Evolutionary conservation across 2,113 vertebrate species (phyloP).

Genomic region (Ursus arctos): DNA sequence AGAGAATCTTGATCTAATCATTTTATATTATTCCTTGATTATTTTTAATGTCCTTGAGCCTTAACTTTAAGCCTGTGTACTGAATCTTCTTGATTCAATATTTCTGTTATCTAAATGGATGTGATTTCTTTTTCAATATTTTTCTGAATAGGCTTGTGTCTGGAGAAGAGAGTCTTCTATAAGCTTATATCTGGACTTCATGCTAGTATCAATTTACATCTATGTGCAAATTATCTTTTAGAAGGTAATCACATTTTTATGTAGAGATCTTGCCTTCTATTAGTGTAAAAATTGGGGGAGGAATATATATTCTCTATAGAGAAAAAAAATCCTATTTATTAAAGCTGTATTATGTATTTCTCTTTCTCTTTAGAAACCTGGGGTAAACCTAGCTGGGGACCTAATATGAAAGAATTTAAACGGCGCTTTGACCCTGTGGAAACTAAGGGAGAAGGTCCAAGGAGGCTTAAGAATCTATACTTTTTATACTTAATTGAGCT

Average conservation of each 20-base stretch:
- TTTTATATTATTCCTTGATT: slow-evolving; percentile 32
- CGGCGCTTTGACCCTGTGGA: slow-evolving; percentile 93
- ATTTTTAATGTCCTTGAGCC: slow-evolving; percentile 39
- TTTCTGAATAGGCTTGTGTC: slow-evolving; percentile 92
- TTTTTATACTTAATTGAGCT: slow-evolving; percentile 98
- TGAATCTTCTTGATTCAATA: not conserved
- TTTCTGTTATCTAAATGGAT: not conserved
- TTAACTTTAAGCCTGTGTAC: slow-evolving; percentile 21
- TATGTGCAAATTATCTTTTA: slow-evolving; percentile 95
- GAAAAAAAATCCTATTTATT: not conserved
- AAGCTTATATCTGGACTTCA: slow-evolving; percentile 98
- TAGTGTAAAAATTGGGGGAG: not conserved
- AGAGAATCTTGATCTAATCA: not conserved
- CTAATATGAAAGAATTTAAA: slow-evolving; percentile 94
- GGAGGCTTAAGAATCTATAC: slow-evolving; percentile 97
- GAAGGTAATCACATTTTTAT: slow-evolving; percentile 90
- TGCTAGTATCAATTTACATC: slow-evolving; percentile 98
- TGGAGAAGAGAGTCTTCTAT: slow-evolving; percentile 99
- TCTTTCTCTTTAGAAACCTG: slow-evolving; percentile 91
- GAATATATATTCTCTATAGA: not conserved
- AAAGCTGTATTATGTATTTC: not conserved
- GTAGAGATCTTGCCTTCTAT: slow-evolving; percentile 28
- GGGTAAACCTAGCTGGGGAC: slow-evolving; percentile 95
- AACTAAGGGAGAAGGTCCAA: slow-evolving; percentile 96
- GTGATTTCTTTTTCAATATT: slow-evolving; percentile 54